Evolutionary conservation across 1,140 invertebrate species (phyloP).

Genomic region (Drosophila bocqueti): DNA sequence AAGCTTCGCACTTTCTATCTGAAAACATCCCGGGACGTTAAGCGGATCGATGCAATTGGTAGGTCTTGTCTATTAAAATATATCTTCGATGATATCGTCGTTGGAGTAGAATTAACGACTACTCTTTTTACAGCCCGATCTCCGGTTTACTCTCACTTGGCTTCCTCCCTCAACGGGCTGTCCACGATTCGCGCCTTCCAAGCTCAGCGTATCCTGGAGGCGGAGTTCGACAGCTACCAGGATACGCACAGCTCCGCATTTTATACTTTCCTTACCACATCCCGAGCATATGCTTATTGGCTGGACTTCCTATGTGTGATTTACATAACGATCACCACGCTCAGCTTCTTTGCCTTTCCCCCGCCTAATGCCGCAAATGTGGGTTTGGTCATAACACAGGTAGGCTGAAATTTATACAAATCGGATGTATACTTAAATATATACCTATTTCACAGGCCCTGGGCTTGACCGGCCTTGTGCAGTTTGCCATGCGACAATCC

Average conservation of each 20-base stretch:
- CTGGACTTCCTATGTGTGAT: slow-evolving; percentile 91
- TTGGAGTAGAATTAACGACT: too few species aligned
- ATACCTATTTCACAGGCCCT: slow-evolving; percentile 86
- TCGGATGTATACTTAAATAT: too few species aligned
- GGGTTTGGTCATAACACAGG: slow-evolving; percentile 92
- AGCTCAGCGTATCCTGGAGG: slow-evolving; percentile 91
- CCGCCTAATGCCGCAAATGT: slow-evolving; percentile 89
- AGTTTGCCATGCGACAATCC: slow-evolving; percentile 93
- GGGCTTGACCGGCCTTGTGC: slow-evolving; percentile 92
- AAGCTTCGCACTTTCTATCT: slow-evolving; percentile 93
- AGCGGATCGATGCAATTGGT: slow-evolving; percentile 95
- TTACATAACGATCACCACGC: slow-evolving; percentile 90
- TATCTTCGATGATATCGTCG: too few species aligned
- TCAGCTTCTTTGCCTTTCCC: slow-evolving; percentile 89
- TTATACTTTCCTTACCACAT: slow-evolving; percentile 88
- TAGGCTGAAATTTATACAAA: neutral
- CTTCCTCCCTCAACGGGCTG: slow-evolving; percentile 94
- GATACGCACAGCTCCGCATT: slow-evolving; percentile 89
- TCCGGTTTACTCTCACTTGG: slow-evolving; percentile 95
- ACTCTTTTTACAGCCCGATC: slow-evolving; percentile 86
- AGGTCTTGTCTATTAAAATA: slow-evolving; percentile 79
- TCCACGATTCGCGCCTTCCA: slow-evolving; percentile 95
- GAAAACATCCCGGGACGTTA: slow-evolving; percentile 92
- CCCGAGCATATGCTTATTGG: slow-evolving; percentile 90
- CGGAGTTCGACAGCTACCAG: slow-evolving; percentile 93